Evolutionary conservation across 2,797 vertebrate species (phyloP).

Genomic region (Scolopax bukidnonensis): DNA sequence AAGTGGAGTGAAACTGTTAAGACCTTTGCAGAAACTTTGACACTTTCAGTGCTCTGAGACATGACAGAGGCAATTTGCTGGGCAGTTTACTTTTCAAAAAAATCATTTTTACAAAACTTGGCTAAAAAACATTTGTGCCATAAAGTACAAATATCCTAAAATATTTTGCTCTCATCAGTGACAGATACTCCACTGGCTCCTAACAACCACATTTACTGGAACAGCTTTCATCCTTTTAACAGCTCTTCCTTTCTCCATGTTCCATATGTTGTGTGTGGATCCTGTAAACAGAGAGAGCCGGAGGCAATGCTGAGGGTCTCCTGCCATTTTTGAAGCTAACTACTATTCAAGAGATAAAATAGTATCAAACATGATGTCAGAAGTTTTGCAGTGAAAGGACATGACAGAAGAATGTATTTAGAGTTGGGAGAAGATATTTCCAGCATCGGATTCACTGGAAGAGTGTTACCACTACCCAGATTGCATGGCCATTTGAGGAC

Average conservation of each 20-base stretch:
- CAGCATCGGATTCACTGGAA: not conserved
- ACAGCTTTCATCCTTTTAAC: constrained; percentile 57
- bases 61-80: not conserved
- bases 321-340: constrained; percentile 50
- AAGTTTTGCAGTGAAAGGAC: constrained; percentile 13
- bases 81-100: not conserved
- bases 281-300: constrained; percentile 16
- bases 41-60: not conserved
- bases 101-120: not conserved
- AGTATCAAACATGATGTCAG: constrained; percentile 1
- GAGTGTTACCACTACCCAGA: constrained; percentile 1
- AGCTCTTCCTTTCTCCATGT: constrained; percentile 47
- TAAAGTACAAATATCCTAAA: constrained; percentile 56
- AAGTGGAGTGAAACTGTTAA: not conserved
- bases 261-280: constrained; percentile 52
- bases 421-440: constrained; percentile 7
- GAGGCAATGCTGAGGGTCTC: constrained; percentile 49
- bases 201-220: constrained; percentile 41
- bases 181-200: constrained; percentile 28
- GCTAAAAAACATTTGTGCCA: not conserved
- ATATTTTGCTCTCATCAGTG: constrained; percentile 54
- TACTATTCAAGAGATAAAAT: constrained; percentile 34
- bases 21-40: not conserved
- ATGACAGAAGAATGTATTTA: not conserved
- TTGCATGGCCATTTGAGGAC: constrained; percentile 9